Evolutionary conservation across 2,797 vertebrate genomes (phyloP).

Genomic region (Chrosomus eos): DNA sequence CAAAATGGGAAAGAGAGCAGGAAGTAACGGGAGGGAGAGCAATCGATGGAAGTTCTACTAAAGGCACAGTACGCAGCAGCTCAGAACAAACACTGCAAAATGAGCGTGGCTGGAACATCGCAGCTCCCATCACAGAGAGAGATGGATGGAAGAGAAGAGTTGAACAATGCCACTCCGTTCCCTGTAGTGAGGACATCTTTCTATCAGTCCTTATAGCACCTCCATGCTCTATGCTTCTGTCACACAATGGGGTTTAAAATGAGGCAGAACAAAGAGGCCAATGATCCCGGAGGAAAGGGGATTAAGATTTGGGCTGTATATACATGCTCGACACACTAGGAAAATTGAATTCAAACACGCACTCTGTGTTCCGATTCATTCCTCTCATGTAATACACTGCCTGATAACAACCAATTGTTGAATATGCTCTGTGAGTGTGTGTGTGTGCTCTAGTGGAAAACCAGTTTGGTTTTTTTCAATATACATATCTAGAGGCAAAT

Average conservation of each 20-base stretch:
- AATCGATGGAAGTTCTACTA: slow-evolving; percentile 45
- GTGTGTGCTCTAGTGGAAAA: not conserved
- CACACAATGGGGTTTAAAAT: slow-evolving; percentile 28
- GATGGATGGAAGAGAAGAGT: slow-evolving; percentile 30
- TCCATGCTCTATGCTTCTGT: not conserved
- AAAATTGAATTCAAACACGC: slow-evolving; percentile 21
- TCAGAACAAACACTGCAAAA: slow-evolving; percentile 43
- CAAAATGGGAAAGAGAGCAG: slow-evolving; percentile 23
- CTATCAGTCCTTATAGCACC: slow-evolving; percentile 26
- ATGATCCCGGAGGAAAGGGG: slow-evolving; percentile 12
- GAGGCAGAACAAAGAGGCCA: slow-evolving; percentile 33
- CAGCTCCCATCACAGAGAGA: slow-evolving; percentile 31
- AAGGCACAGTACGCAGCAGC: slow-evolving; percentile 32
- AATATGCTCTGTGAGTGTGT: not conserved
- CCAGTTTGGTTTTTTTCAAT: not conserved
- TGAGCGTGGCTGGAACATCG: slow-evolving; percentile 2
- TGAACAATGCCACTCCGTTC: slow-evolving; percentile 28
- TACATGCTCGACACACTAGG: slow-evolving; percentile 22
- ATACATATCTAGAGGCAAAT: not conserved
- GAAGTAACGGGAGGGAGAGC: not conserved
- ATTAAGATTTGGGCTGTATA: slow-evolving; percentile 28
- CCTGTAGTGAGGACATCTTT: slow-evolving; percentile 37
- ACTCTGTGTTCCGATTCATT: not conserved
- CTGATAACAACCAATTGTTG: slow-evolving; percentile 39
- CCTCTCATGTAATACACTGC: slow-evolving; percentile 4